phyloP scores from a whole-genome alignment of 2,113 vertebrate genomes.

The Apistogramma diplotaenia region DNA sequence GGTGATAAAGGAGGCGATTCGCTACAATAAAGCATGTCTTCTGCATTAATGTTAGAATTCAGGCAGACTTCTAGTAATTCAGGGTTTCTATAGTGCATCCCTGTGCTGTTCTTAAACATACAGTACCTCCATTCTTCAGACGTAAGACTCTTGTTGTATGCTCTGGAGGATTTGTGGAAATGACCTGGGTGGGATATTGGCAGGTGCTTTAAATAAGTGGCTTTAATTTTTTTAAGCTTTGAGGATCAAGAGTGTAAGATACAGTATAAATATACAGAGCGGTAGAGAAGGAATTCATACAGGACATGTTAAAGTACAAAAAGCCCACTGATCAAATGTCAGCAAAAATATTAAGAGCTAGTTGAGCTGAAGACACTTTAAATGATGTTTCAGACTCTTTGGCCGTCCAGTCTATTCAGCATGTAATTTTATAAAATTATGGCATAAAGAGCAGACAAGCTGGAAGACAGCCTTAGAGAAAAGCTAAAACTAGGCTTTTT shows the following conservation, averaged over 20 bases:
- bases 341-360: neutral
- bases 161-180: neutral
- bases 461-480: neutral
- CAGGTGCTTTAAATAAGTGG: conserved; percentile 21
- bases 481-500: neutral
- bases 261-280: neutral
- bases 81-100: neutral
- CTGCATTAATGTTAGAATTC: neutral
- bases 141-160: neutral
- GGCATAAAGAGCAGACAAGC: neutral
- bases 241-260: neutral
- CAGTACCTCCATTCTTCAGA: neutral
- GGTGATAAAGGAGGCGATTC: neutral
- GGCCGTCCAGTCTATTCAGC: neutral
- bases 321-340: neutral
- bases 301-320: neutral
- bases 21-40: neutral
- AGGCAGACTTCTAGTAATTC: neutral
- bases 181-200: neutral
- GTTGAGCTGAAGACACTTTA: neutral
- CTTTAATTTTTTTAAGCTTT: neutral
- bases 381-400: neutral
- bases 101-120: neutral
- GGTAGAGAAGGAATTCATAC: neutral
- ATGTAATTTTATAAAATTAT: neutral